Base-by-base conservation (phyloP, 2,797 vertebrate genomes). In the Mycteria americana region DNA sequence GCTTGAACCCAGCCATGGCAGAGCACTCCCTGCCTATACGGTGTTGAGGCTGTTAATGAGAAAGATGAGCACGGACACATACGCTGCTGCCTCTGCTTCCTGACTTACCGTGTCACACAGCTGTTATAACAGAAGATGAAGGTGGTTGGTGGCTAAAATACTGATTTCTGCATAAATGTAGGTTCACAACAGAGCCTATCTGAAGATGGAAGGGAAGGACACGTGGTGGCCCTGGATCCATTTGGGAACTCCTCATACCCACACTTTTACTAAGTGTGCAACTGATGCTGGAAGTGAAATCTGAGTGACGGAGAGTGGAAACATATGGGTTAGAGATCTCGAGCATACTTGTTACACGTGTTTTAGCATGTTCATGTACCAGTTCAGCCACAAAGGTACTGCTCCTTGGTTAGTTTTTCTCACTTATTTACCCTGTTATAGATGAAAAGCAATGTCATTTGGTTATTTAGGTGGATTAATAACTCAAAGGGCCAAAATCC, bases 401-500 rank as follows among this genome's bases (percentile, higher is more conserved):
- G 11, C 12, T 28, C 53, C 37, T 70, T 65, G 15, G 30, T 80
- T 68, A 90, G 21, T n/a, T 76, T 87, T 89, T 82, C 63, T 84
- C 8, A 50, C 39, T 57, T 67, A 30, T 8, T 75, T 86, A 48
- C 18, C 9, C 13, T 84, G 13, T 53, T 13, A 5, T 13, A 89
- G 43, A 68, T 18, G 25, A 64, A 77, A 89, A 93, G 13, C n/a
- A 24, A 45, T 45, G 35, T 35, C 1, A 50, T 46, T 51, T 88
- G 35, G 12, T 72, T 84, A 27, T 89, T 92, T 65, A 54, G 33
- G 48, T 48, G 27, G 13, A 50, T 93, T 82, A 86, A 28, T 56
- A 80, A 91, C 89, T 39, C 11, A 72, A 85, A 92, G 53, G n/a
- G 21, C 16, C 33, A 73, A 95, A 91, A 83, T 53, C 18, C 22